Base-by-base conservation (phyloP, 2,888 invertebrate genomes). In the Parthenolecanium corni region DNA sequence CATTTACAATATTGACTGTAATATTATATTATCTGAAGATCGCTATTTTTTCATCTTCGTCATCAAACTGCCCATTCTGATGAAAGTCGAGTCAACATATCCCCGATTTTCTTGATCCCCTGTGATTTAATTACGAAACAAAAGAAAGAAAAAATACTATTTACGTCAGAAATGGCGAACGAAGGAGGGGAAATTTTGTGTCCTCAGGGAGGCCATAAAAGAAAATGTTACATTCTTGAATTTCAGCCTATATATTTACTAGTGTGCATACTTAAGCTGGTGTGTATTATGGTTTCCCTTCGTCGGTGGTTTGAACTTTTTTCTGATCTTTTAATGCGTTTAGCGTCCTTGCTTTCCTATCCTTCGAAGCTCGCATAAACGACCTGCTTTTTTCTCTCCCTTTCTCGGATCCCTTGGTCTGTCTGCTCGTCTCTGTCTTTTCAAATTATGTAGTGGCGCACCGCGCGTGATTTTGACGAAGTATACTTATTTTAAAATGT, bases 211-310 rank as follows among this genome's bases (percentile, higher is more conserved):
- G 52, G n/a, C 38, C 42, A 40, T 54, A 42, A 38, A 42, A 18
- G 14, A 18, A 40, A 54, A 54, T 42, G 40, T 40, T 54, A 54
- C 38, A 54, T 40, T 23, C 38, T 54, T 21, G 20, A 42, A 31
- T 31, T 23, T 54, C 42, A 54, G 38, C 42, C 42, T 42, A 54
- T 54, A 40, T 24, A 40, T 52, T 38, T 38, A 11, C 52, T 25
- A 52, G 36, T 31, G 31, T 31, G 9, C 31, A 31, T 31, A 6
- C 31, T 31, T 42, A 54, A 31, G 21, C 14, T 40, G 14, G 38
- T 23, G 23, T 16, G 54, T 54, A 38, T 54, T 54, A 54, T 54
- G 54, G 54, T 54, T 54, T 54, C 54, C 42, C 24, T 38, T 12
- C 14, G 16, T 21, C 40, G 31, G 31, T 31, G 31, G 31, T 31